Base-by-base conservation (phyloP, 2,888 invertebrate species). In the Cyclophora punctaria region DNA sequence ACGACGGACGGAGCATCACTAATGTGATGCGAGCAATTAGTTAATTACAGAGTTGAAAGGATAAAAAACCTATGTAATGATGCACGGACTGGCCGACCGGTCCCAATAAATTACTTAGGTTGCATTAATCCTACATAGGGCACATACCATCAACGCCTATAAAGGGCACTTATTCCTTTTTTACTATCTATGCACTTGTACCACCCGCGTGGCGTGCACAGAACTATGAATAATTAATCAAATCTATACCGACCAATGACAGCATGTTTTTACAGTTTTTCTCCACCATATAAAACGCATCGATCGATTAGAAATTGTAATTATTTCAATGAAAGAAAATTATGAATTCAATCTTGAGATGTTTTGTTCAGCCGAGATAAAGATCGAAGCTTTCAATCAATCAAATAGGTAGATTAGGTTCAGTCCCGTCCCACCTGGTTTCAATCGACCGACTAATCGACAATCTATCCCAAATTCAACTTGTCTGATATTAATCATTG, bases 341-440 rank as follows among this genome's bases (percentile, higher is more conserved):
- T 71, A 73, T 63, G 63, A 69, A 71, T 73, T 71, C 66, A 71
- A 73, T 71, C 69, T 64, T 59, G 62, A 67, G 66, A 60, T 71
- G 68, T 73, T 74, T 71, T 71, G 73, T 75, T 65, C 65, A 51
- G 55, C 57, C 48, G 56, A 70, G 73, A 75, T 78, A 75, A 67
- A 62, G 66, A 75, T 78, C 75, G 56, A 55, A 58, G 59, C 60
- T 59, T 59, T 70, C 70, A 67, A 78, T 78, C 75, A 75, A 78
- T 78, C 76, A 76, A 71, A 56, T 58, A 37, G 37, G 37, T 37
- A 62, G 64, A 63, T 62, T 67, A 60, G 49, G 57, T 57, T 58
- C 60, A 48, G 56, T 53, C 51, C 52, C 59, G 60, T 63, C 67
- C 69, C 74, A 74, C 73, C 73, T 75, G 73, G 72, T 64, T 66